Evolutionary conservation across 1,140 invertebrate species (phyloP).

Genomic region (Apis cerana): DNA sequence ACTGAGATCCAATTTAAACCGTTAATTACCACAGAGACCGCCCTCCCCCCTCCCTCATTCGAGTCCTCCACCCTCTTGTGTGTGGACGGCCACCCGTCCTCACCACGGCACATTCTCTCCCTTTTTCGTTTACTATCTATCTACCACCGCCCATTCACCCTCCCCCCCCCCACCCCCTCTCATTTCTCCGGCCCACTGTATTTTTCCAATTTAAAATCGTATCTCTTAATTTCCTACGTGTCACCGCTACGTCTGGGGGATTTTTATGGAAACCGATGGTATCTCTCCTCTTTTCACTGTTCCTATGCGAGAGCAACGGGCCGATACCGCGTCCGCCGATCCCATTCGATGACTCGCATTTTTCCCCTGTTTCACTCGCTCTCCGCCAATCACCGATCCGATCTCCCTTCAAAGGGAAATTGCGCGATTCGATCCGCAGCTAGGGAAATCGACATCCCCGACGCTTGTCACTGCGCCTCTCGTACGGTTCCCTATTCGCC

Average conservation of each 20-base stretch:
- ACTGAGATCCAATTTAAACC: constrained; percentile 74
- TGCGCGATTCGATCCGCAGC: constrained; percentile 48
- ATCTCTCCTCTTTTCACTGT: constrained; percentile 63
- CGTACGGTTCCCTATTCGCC: background rate
- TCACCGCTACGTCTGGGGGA: constrained; percentile 76
- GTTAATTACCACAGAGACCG: constrained; percentile 71
- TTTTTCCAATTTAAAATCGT: constrained; percentile 76
- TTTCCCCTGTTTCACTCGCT: constrained; percentile 8
- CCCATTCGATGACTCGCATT: constrained; percentile 47
- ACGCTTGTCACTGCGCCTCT: constrained; percentile 27
- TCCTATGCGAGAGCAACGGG: constrained; percentile 63
- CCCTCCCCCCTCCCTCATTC: background rate
- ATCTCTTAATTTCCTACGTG: constrained; percentile 80
- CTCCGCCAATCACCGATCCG: background rate
- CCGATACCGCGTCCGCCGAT: constrained; percentile 53
- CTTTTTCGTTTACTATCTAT: constrained; percentile 53
- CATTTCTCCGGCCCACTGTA: constrained; percentile 55
- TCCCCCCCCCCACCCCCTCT: constrained; percentile 47
- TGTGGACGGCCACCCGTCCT: constrained; percentile 6
- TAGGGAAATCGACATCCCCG: constrained; percentile 41
- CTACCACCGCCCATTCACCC: constrained; percentile 11
- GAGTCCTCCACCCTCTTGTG: constrained; percentile 31
- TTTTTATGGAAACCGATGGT: constrained; percentile 73
- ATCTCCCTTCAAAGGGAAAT: constrained; percentile 57
- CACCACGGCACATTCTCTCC: constrained; percentile 23